Evolutionary conservation across 2,888 invertebrate species (phyloP), one percentile per base, ranked within the genome.

Genomic region (Phanerotoma sp.): DNA sequence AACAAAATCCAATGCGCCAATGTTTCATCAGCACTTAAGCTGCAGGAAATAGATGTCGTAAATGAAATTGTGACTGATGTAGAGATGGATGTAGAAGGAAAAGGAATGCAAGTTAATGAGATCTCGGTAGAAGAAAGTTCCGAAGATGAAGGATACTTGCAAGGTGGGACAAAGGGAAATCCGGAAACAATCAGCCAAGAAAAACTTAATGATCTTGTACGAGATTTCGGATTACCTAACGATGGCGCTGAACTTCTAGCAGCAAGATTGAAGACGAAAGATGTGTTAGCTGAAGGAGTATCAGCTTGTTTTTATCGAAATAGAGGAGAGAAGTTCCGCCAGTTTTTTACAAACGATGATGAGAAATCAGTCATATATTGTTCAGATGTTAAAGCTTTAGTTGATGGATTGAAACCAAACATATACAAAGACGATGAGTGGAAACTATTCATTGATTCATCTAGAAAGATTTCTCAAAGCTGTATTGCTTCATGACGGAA

Each of bases 341-440:
- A 35, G 37, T 58, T 60, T 57, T 54, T 15, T 35, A 60, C 18
- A 55, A 32, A 58, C 61, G 7, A 40, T 61, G 38, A 53, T 10
- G 44, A 54, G 40, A 54, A 46, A n/a, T n/a, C n/a, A n/a, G n/a
- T n/a, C n/a, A n/a, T n/a, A n/a, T n/a, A n/a, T n/a, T n/a, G n/a
- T n/a, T n/a, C n/a, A n/a, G n/a, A n/a, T n/a, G n/a, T n/a, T n/a
- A n/a, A n/a, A n/a, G n/a, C n/a, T n/a, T n/a, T n/a, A n/a, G n/a
- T n/a, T n/a, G n/a, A n/a, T n/a, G n/a, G n/a, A n/a, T n/a, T n/a
- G n/a, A n/a, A n/a, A n/a, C n/a, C n/a, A n/a, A n/a, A n/a, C n/a
- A n/a, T n/a, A n/a, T n/a, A n/a, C n/a, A n/a, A n/a, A n/a, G n/a
- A n/a, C n/a, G n/a, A n/a, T n/a, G n/a, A n/a, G n/a, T n/a, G 33